These are phyloP conservation scores for Cosmia pyralina DNA, from an alignment of 2,888 invertebrate species.

Conservation along the genomic window DNA sequence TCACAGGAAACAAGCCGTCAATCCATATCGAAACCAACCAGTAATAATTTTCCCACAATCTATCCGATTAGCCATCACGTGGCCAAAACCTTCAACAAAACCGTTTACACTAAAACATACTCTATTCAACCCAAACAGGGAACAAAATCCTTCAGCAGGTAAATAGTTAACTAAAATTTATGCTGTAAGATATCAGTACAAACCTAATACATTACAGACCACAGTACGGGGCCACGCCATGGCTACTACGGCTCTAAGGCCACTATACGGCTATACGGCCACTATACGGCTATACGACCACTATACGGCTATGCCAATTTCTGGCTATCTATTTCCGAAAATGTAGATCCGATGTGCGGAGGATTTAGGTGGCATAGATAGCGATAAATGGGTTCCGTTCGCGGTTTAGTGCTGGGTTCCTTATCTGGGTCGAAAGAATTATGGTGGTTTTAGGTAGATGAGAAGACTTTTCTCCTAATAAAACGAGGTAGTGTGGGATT, in stretches of 20 bases:
- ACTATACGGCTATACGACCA: conserved; percentile 36
- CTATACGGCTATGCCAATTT: conserved; percentile 43
- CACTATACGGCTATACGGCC: conserved; percentile 23
- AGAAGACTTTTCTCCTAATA: conserved; percentile 18
- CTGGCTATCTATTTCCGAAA: conserved; percentile 58
- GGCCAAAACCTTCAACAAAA: conserved; percentile 25
- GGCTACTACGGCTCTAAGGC: too few species aligned
- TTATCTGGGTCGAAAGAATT: conserved; percentile 38
- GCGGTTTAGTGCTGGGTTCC: conserved; percentile 19
- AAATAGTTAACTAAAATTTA: conserved; percentile 50
- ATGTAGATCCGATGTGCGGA: conserved; percentile 51
- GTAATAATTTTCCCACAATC: conserved; percentile 57
- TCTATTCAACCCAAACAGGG: conserved; percentile 10
- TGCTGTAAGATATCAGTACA: conserved; percentile 57
- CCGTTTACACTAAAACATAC: conserved; percentile 18
- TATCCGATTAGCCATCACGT: conserved; percentile 47
- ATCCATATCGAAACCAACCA: conserved; percentile 22
- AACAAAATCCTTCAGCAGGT: conserved; percentile 22
- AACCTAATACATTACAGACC: conserved; percentile 61
- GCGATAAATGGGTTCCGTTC: conserved; percentile 40
- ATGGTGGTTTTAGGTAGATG: conserved; percentile 39
- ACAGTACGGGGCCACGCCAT: conserved; percentile 29
- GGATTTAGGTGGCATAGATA: conserved; percentile 37
- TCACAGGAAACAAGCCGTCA: neutral
- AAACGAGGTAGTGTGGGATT: conserved; percentile 4